Percentiles rank a stretch among this genome's conserved stretches.
Conservation (phyloP, 2,113 vertebrate genomes). For the Ptilonorhynchus violaceus region DNA sequence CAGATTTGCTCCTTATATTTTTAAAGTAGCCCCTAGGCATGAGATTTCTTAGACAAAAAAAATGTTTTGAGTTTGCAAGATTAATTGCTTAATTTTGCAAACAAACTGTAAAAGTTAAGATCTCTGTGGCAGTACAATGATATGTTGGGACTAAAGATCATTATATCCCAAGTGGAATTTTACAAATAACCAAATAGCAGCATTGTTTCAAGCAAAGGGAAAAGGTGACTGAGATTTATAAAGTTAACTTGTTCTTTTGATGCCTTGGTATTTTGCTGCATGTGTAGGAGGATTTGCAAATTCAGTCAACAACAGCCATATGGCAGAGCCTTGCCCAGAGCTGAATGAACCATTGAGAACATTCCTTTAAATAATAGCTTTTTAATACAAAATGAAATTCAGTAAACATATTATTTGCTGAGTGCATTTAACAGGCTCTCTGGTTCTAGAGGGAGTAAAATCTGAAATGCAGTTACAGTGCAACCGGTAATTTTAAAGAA, state of each 20-base stretch:
- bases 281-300: slow-evolving; percentile 57
- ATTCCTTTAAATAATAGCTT: slow-evolving; percentile 7
- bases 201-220: slow-evolving; percentile 46
- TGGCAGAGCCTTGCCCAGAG: not conserved
- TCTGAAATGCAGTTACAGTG: not conserved
- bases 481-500: not conserved
- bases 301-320: not conserved
- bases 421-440: not conserved
- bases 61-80: not conserved
- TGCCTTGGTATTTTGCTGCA: slow-evolving; percentile 15
- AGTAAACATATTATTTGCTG: slow-evolving; percentile 14
- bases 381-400: slow-evolving; percentile 1
- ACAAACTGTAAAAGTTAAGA: not conserved
- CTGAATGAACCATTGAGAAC: slow-evolving; percentile 37
- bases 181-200: slow-evolving; percentile 20
- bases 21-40: not conserved
- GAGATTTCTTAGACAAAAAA: not conserved
- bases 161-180: slow-evolving; percentile 18
- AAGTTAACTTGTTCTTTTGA: slow-evolving; percentile 44
- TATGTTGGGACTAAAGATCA: not conserved
- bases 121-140: not conserved
- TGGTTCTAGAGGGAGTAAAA: not conserved
- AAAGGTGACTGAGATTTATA: slow-evolving; percentile 16
- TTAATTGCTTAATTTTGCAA: not conserved
- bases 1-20: not conserved